Percentiles rank a stretch among this genome's conserved stretches.
Evolutionary conservation across 2,888 invertebrate species (phyloP).

Genomic region (Eupelmus urozonus): DNA sequence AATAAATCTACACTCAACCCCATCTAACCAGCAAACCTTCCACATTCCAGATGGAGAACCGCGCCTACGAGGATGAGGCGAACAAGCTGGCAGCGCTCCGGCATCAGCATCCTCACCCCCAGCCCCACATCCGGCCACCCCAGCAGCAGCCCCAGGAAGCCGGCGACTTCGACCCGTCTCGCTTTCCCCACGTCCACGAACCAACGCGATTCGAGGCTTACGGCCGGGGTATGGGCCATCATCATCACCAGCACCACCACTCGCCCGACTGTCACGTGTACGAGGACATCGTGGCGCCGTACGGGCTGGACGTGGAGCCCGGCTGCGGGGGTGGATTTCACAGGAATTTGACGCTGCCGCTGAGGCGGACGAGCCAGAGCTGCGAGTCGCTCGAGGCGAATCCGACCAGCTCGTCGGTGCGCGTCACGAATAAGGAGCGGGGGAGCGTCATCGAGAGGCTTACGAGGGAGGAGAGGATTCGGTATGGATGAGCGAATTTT

Average conservation of each 20-base stretch:
- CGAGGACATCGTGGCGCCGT: conserved; percentile 69
- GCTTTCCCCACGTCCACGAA: no score
- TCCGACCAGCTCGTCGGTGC: conserved; percentile 66
- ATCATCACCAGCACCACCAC: conserved; percentile 36
- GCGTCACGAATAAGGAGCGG: conserved; percentile 67
- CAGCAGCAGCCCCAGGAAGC: neutral
- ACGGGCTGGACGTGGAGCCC: conserved; percentile 52
- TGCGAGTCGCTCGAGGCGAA: conserved; percentile 59
- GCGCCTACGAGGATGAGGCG: conserved; percentile 73
- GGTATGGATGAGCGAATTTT: conserved; percentile 16
- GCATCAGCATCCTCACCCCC: conserved; percentile 11
- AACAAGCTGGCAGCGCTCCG: conserved; percentile 51
- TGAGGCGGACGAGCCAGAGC: conserved; percentile 62
- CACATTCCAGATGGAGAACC: conserved; percentile 74
- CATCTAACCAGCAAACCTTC: no score
- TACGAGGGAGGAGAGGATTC: conserved; percentile 53
- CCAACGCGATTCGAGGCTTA: neutral
- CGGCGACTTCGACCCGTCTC: no score
- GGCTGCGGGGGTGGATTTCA: conserved; percentile 62
- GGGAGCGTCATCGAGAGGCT: conserved; percentile 47
- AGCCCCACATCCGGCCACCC: conserved; percentile 5
- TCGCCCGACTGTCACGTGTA: conserved; percentile 68
- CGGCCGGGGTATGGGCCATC: neutral
- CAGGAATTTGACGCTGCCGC: conserved; percentile 71
- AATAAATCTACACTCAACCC: no score